Conservation (phyloP, 2,888 invertebrate genomes). For the Trachelus troglodyta region DNA sequence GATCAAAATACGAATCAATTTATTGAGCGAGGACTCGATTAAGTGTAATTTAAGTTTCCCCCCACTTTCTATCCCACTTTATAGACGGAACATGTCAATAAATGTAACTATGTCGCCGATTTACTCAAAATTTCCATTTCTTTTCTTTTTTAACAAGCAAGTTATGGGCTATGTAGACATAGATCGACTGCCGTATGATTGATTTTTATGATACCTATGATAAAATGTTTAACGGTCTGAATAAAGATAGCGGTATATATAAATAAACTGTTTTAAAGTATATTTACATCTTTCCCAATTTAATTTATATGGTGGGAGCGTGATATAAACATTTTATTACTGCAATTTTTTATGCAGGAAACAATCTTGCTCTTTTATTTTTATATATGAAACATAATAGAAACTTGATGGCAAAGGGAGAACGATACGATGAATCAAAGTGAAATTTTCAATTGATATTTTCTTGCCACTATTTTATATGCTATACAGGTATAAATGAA, state of each 20-base stretch:
- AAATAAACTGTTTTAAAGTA: not conserved
- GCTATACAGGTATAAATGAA: too few species aligned
- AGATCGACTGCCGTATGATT: not conserved
- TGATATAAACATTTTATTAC: not conserved
- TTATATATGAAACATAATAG: not conserved
- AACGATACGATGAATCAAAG: not conserved
- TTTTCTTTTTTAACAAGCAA: not conserved
- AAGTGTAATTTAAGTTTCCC: not conserved
- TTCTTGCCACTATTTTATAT: too few species aligned
- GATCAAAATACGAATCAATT: not conserved
- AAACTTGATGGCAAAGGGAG: not conserved
- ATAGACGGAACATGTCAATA: not conserved
- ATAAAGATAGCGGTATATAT: constrained; percentile 1
- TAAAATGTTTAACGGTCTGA: not conserved
- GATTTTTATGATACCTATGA: constrained; percentile 8
- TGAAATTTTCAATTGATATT: not conserved
- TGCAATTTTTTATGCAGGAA: not conserved
- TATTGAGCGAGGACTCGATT: not conserved
- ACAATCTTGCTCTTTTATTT: not conserved
- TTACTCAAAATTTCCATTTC: not conserved
- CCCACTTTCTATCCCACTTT: not conserved
- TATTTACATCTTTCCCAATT: not conserved
- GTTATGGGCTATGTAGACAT: not conserved
- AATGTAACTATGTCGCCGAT: not conserved
- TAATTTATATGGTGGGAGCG: not conserved